Conservation (phyloP, 1,140 invertebrate genomes). For the Drosophila neocordata region DNA sequence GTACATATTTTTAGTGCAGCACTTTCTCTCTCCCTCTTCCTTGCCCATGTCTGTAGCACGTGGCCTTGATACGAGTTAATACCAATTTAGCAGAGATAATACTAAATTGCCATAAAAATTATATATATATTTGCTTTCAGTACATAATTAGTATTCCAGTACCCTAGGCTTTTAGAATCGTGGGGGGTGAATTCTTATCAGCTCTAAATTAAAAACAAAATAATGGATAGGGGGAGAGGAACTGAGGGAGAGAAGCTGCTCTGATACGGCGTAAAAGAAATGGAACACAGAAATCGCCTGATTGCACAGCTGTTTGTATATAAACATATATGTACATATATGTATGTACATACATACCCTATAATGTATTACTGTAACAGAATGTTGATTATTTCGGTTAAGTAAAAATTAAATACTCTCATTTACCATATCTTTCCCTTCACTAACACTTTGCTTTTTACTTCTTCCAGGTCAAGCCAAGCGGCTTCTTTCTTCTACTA, state of each 20-base stretch:
- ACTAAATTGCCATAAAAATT: conserved; percentile 15
- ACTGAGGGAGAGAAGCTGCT: no score
- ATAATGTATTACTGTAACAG: no score
- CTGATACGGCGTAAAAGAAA: no score
- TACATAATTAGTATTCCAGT: not conserved
- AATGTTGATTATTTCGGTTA: no score
- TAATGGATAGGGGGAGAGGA: not conserved
- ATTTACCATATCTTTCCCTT: no score
- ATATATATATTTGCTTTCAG: not conserved
- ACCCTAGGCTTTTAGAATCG: conserved; percentile 26
- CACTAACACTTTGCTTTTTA: no score
- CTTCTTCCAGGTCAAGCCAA: conserved; percentile 28
- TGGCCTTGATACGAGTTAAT: not conserved
- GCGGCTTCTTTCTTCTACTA: conserved; percentile 34
- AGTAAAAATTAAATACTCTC: no score
- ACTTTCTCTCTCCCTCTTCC: not conserved
- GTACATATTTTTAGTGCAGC: no score
- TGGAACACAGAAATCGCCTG: not conserved
- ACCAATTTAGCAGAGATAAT: not conserved
- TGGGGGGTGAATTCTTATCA: conserved; percentile 32
- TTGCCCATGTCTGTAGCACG: not conserved
- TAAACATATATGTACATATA: no score
- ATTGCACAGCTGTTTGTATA: not conserved
- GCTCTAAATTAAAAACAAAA: not conserved
- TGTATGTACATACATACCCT: no score